These are phyloP conservation scores for Schizotus pectinicornis DNA, from an alignment of 2,888 invertebrate genomes.

Conservation along the genomic window DNA sequence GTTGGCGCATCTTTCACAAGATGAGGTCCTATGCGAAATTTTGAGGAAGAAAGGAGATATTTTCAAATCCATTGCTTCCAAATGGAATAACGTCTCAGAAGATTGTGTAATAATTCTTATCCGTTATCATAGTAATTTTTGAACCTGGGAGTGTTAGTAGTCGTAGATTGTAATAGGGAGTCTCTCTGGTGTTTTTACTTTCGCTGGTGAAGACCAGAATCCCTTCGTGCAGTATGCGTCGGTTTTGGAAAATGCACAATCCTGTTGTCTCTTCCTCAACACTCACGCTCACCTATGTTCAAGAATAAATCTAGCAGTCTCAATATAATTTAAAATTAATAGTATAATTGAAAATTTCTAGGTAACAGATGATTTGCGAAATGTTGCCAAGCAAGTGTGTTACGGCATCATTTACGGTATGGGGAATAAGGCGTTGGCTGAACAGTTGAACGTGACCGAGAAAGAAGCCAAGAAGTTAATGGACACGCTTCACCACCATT, in stretches of 20 bases:
- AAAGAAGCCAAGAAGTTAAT: constrained; percentile 81
- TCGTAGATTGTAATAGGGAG: no score
- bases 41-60: constrained; percentile 75
- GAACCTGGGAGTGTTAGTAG: no score
- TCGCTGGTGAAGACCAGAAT: no score
- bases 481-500: constrained; percentile 79
- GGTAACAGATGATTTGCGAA: constrained; percentile 79
- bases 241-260: no score
- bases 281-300: no score
- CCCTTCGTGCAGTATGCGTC: no score
- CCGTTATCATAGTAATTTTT: no score
- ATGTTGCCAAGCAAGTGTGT: constrained; percentile 90
- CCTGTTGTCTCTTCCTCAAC: no score
- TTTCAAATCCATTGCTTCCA: constrained; percentile 84
- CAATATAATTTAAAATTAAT: no score
- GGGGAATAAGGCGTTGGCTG: constrained; percentile 82
- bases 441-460: constrained; percentile 78
- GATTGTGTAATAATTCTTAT: constrained; percentile 61
- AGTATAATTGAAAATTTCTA: no score
- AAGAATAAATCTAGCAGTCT: no score
- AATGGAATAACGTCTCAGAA: constrained; percentile 76
- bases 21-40: constrained; percentile 70
- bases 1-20: constrained; percentile 87
- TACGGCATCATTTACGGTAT: constrained; percentile 99
- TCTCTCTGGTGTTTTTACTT: no score